Conservation (phyloP, 2,888 invertebrate species). For the Ophion slaviceki region DNA sequence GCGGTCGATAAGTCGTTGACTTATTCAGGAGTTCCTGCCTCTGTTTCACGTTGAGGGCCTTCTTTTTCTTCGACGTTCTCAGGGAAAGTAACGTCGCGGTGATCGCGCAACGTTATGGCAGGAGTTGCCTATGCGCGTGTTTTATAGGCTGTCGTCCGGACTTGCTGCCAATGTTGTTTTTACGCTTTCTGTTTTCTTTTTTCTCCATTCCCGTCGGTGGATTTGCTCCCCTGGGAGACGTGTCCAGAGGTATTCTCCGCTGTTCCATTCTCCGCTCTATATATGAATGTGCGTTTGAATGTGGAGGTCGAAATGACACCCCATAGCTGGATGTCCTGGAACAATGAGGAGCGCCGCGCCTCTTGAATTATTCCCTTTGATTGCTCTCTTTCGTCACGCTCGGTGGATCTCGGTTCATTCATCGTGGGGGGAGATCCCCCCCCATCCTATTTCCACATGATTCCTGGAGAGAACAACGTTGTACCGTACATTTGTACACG, state of each 20-base stretch:
- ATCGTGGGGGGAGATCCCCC: conserved; percentile 26
- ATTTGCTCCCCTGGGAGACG: conserved; percentile 53
- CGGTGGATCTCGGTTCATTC: conserved; percentile 67
- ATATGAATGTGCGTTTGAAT: neutral
- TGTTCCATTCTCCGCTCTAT: conserved; percentile 30
- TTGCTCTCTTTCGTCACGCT: conserved; percentile 82
- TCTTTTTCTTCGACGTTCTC: conserved; percentile 13
- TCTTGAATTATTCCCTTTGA: conserved; percentile 84
- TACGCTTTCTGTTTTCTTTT: neutral
- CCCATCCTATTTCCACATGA: conserved; percentile 20
- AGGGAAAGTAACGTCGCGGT: conserved; percentile 45
- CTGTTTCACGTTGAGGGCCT: neutral
- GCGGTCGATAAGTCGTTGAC: conserved; percentile 53
- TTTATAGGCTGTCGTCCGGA: conserved; percentile 33
- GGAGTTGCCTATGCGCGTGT: conserved; percentile 32
- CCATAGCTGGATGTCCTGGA: conserved; percentile 68
- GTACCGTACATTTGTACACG: conserved; percentile 15
- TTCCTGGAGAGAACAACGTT: conserved; percentile 26
- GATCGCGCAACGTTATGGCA: conserved; percentile 52
- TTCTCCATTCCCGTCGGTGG: conserved; percentile 16
- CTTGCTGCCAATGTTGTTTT: conserved; percentile 55
- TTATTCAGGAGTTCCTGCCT: conserved; percentile 49
- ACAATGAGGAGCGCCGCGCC: conserved; percentile 79
- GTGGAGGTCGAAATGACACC: conserved; percentile 7
- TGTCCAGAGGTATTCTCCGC: conserved; percentile 58